Evolutionary conservation across 2,888 invertebrate species (phyloP), one percentile per base, ranked within the genome.

Genomic region (Phymatocera aterrima): DNA sequence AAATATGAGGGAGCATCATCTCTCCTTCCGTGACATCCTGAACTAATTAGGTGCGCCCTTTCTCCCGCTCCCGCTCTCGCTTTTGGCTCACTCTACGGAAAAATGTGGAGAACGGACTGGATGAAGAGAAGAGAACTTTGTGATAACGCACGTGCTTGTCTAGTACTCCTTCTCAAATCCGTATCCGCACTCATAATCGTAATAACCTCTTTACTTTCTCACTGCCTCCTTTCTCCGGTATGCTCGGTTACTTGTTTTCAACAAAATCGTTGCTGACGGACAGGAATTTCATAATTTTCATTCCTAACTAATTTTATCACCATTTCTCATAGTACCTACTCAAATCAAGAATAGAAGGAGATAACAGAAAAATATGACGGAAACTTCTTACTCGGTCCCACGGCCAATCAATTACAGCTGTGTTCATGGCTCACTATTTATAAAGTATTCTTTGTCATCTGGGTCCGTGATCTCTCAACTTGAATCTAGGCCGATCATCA

Each of bases 11-110:
- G 31, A 54, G 40, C 40, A 37, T 57, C n/a, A n/a, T n/a, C n/a
- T n/a, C 57, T 57, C 37, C 48, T 37, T 37, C 54, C 40, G 24
- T 75, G 75, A 75, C 75, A 75, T 75, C 75, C 54, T 75, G 60
- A 75, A 75, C 75, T 75, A 75, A 75, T 75, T 75, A 75, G 75
- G 40, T 75, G 10, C 57, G 34, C 10, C 37, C 24, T 12, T 10
- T 15, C 68, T 24, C 10, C 2, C 8, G 18, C 51, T 18, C 4
- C 8, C 8, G 40, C n/a, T 18, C 5, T 51, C 1, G 51, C 51
- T 18, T 12, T n/a, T 48, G n/a, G 15, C 51, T 51, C n/a, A 5
- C 21, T 64, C 21, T 3, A n/a, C 12, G 24, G 15, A 57, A 57
- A 57, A 28, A 37, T 37, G 18, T 34, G 10, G 64, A 64, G 34